Conservation (phyloP, 2,888 invertebrate species). For the Camponotus fellah region DNA sequence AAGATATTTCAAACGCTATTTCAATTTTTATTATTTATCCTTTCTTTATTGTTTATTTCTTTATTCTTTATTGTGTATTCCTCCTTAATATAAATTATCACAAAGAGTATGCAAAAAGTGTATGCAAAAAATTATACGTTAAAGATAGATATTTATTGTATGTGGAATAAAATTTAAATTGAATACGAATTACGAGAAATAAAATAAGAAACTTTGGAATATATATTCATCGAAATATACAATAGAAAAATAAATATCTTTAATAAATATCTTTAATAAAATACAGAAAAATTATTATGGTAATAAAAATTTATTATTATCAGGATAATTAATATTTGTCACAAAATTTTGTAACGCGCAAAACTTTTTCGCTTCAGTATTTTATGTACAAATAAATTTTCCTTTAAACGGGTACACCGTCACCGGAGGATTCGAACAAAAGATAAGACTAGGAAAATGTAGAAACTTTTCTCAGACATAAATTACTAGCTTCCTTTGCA, state of each 20-base stretch:
- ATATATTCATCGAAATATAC: background rate
- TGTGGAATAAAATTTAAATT: background rate
- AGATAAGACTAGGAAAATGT: background rate
- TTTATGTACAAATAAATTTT: background rate
- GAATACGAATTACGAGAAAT: background rate
- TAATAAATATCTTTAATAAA: background rate
- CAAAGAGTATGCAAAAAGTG: too few species aligned
- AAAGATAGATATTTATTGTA: background rate
- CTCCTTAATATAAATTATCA: background rate
- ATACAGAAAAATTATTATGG: background rate
- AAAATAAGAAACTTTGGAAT: background rate
- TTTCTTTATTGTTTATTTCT: background rate
- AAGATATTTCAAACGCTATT: background rate
- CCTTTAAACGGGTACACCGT: background rate
- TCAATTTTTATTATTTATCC: background rate
- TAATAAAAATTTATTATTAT: background rate
- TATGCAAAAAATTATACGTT: background rate
- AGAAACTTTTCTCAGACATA: slow-evolving; percentile 5
- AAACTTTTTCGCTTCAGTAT: background rate
- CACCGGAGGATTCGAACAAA: slow-evolving; percentile 2
- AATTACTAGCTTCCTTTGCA: background rate
- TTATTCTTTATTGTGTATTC: background rate
- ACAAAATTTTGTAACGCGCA: background rate
- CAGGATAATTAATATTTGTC: background rate
- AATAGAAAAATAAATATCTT: background rate